Evolutionary conservation across 2,797 vertebrate genomes (phyloP).

Genomic region (Lepidocolaptes lacrymiger): DNA sequence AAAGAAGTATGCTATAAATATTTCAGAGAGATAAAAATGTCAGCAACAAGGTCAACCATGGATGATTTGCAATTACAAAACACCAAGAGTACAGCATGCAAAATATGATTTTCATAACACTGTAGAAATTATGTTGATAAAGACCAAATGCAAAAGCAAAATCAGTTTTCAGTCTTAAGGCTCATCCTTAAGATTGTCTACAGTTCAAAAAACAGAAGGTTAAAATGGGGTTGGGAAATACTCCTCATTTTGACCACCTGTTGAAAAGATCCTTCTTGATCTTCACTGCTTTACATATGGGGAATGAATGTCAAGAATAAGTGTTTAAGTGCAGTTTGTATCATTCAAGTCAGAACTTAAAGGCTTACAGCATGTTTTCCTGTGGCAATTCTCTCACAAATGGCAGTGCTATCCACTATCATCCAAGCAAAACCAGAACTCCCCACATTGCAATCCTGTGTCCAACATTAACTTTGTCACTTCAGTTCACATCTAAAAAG

Average conservation of each 20-base stretch:
- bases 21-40: neutral
- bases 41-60: neutral
- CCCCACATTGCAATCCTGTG: neutral
- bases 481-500: neutral
- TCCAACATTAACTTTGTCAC: neutral
- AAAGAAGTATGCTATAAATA: neutral
- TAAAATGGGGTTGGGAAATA: neutral
- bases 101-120: neutral
- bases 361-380: neutral
- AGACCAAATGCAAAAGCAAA: neutral
- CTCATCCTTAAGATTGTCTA: neutral
- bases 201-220: neutral
- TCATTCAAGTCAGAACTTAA: neutral
- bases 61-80: neutral
- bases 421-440: neutral
- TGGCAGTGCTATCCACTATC: neutral
- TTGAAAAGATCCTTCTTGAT: neutral
- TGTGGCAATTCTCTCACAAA: neutral
- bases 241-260: neutral
- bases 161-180: neutral
- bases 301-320: neutral
- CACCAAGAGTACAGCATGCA: neutral
- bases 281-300: neutral
- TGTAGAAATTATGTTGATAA: neutral
- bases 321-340: neutral